Evolutionary conservation across 2,797 vertebrate genomes (phyloP), one percentile per base, ranked within the genome.

Genomic region (Syngnathus rostellatus): DNA sequence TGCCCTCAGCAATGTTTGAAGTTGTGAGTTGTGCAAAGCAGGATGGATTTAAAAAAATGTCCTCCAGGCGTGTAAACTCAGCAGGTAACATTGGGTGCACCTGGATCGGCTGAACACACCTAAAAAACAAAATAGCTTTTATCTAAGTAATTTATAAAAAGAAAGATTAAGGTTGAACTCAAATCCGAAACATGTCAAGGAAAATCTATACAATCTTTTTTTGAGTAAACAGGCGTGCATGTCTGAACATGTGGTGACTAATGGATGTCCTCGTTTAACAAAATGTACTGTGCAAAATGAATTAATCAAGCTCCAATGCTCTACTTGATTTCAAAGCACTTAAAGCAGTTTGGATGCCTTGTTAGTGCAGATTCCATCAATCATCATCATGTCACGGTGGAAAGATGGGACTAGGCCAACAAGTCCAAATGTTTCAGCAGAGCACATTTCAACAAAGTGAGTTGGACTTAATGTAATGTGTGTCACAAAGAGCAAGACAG

Each of bases 101-200:
- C 74, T 79, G 79, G 76, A 77, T 61, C 59, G 68, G 75, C 73
- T 78, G 62, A 63, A 73, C 16, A 61, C 65, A 62, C 72, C 62
- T 68, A 60, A 61, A 31, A 73, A 66, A 88, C 84, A 86, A 87
- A 83, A 78, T 73, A 71, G 46, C 77, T 70, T 81, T 85, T 88
- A 77, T 83, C 68, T 71, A 57, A 72, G 66, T 65, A 57, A 72
- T 74, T 80, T 79, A 73, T 77, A 71, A 58, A 75, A 77, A 75
- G 72, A 78, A 74, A 74, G 68, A 75, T 74, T 66, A 69, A 71
- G 61, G 65, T 72, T 62, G 55, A 68, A 74, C 72, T 67, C 66
- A 70, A 62, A 25, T 65, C 53, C 68, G 71, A 75, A 39, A 62
- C 25, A 2, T 50, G 73, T 81, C 67, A 41, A 69, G 73, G 77